Percentiles rank a stretch among this genome's conserved stretches.
These are phyloP conservation scores for Strix occidentalis DNA, from an alignment of 2,797 vertebrate genomes.

Conservation along the genomic window DNA sequence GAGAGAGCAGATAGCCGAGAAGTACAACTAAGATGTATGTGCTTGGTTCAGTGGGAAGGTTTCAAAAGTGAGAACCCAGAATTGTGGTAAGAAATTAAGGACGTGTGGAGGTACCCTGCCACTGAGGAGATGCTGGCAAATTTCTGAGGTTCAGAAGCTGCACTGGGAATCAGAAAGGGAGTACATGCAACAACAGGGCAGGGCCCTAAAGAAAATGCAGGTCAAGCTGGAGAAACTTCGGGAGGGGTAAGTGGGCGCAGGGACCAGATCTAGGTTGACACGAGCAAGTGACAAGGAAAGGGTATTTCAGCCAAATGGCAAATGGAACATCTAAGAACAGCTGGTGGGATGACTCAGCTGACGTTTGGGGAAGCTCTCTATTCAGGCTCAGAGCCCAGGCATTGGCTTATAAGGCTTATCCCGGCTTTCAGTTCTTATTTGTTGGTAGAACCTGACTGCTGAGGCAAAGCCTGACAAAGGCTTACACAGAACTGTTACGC, in stretches of 20 bases:
- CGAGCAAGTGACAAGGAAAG: neutral
- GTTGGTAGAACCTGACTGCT: neutral
- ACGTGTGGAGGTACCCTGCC: neutral
- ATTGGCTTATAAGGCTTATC: neutral
- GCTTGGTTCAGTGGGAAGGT: neutral
- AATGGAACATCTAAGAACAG: conserved; percentile 18
- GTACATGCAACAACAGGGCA: neutral
- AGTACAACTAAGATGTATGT: neutral
- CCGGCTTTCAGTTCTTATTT: neutral
- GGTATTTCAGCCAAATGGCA: neutral
- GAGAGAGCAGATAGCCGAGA: neutral
- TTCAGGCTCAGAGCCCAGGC: neutral
- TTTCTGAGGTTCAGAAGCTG: neutral
- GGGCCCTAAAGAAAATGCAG: neutral
- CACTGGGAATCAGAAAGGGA: neutral
- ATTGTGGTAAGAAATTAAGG: neutral
- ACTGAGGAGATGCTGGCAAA: neutral
- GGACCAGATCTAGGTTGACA: neutral
- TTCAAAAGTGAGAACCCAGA: neutral
- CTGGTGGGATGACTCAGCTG: conserved; percentile 5
- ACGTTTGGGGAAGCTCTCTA: neutral
- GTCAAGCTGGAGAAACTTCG: neutral
- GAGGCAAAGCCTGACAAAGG: neutral
- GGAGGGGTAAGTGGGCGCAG: neutral
- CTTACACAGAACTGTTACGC: neutral